Evolutionary conservation across 1,140 invertebrate species (phyloP), one percentile per base, ranked within the genome.

Genomic region (Scaptomyza graminum): DNA sequence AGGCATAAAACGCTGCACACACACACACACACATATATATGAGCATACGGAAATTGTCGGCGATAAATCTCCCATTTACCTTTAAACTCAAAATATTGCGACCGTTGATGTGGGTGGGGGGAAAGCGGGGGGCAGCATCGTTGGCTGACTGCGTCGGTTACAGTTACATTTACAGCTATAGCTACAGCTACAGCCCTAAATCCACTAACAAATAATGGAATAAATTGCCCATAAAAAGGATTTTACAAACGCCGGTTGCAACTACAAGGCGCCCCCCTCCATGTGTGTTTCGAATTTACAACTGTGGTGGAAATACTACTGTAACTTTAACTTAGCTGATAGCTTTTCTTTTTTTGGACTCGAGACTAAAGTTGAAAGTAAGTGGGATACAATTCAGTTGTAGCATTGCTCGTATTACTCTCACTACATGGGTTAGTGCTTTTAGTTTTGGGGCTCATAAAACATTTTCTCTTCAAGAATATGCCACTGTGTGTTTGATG

Each of bases 171-270:
- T 76, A 75, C 79, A 67, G 69, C 60, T 80, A 60, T 52, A 79
- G 55, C 37, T 72, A 60, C 52, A 79, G 62, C 37, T 72, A 59
- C 55, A 72, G 69, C 81, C 78, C 84, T 84, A 85, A 85, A 85
- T 85, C 82, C 82, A 85, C 82, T 85, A 85, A 85, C 82, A 85
- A 85, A 85, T 87, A 85, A 85, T 78, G 82, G 78, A 85, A 85
- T 85, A 85, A 85, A 85, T 85, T 82, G 82, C 74, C 82, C 82
- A 85, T 85, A 85, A 85, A 85, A 85, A 85, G 82, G 82, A 85
- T 85, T 85, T 85, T 81, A 75, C 82, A 87, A 85, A 85, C 87
- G 82, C 83, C 75, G 78, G 39, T 67, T 85, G 78, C 82, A 77
- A 85, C 82, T 78, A 75, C 64, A 79, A 83, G 74, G 28, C 49